A percentile compares a stretch with the other conserved stretches of the same genome.
These are phyloP conservation scores for Mico argentatus DNA, from an alignment of 2,797 vertebrate genomes.

Conservation along the genomic window DNA sequence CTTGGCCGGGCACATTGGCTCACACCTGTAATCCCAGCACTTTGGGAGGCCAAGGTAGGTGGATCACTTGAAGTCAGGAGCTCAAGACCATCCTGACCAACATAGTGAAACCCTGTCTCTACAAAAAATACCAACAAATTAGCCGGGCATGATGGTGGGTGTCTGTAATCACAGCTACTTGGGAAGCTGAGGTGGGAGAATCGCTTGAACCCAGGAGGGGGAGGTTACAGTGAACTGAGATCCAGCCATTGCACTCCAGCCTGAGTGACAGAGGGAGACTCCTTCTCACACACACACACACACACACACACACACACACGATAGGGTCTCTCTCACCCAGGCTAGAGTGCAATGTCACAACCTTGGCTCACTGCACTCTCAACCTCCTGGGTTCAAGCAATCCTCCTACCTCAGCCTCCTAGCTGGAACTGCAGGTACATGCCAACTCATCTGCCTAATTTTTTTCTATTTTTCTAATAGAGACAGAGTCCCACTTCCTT, in stretches of 20 bases:
- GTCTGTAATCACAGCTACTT: background rate
- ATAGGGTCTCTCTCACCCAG: background rate
- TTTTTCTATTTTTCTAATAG: no score
- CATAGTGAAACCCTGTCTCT: background rate
- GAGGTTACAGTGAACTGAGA: no score
- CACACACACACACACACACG: no score
- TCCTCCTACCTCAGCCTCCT: no score
- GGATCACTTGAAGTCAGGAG: background rate
- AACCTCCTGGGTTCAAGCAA: no score
- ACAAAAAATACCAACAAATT: background rate
- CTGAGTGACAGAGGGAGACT: background rate
- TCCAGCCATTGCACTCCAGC: no score
- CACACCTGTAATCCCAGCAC: background rate
- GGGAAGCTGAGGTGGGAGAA: background rate
- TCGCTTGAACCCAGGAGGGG: background rate
- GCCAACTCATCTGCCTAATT: no score
- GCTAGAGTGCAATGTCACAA: background rate
- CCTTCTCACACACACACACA: background rate
- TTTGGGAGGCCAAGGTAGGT: background rate
- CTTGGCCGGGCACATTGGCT: fast-evolving
- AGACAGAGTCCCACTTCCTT: no score
- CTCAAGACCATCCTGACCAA: background rate
- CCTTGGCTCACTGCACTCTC: background rate
- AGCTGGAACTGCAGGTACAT: no score
- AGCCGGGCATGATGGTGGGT: background rate